Evolutionary conservation across 2,797 vertebrate species (phyloP).

Genomic region (Coilia nasus): DNA sequence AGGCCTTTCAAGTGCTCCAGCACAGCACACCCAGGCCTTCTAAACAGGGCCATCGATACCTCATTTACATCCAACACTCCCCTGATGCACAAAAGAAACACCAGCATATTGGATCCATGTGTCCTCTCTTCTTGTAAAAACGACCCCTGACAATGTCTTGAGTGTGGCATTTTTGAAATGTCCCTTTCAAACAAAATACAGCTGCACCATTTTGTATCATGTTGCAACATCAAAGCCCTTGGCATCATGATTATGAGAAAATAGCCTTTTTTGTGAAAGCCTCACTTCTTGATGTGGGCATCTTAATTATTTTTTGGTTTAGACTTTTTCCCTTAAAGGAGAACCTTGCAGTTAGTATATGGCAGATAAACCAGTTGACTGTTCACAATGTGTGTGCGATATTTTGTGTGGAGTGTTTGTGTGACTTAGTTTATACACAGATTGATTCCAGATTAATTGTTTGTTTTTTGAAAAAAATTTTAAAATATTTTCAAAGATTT

Average conservation of each 20-base stretch:
- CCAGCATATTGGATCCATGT: slow-evolving; percentile 58
- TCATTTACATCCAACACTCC: slow-evolving; percentile 58
- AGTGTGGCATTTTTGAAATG: slow-evolving; percentile 10
- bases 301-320: slow-evolving; percentile 16
- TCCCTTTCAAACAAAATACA: slow-evolving; percentile 10
- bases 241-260: slow-evolving; percentile 10
- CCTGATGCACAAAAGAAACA: slow-evolving; percentile 46
- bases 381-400: neutral
- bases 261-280: neutral
- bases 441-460: no score
- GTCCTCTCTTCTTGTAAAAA: slow-evolving; percentile 21
- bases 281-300: slow-evolving; percentile 16
- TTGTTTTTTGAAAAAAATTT: neutral
- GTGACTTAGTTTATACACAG: neutral
- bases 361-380: neutral
- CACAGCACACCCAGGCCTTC: slow-evolving; percentile 55
- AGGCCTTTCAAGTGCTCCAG: slow-evolving; percentile 64
- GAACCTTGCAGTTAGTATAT: neutral
- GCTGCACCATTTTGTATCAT: slow-evolving; percentile 3
- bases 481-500: neutral
- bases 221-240: slow-evolving; percentile 11
- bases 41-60: slow-evolving; percentile 71
- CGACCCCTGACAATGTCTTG: slow-evolving; percentile 2
- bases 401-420: neutral
- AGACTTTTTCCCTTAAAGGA: neutral